A percentile compares a stretch with the other conserved stretches of the same genome.
Evolutionary conservation across 2,888 invertebrate species (phyloP).

Genomic region (Epirrita christyi): DNA sequence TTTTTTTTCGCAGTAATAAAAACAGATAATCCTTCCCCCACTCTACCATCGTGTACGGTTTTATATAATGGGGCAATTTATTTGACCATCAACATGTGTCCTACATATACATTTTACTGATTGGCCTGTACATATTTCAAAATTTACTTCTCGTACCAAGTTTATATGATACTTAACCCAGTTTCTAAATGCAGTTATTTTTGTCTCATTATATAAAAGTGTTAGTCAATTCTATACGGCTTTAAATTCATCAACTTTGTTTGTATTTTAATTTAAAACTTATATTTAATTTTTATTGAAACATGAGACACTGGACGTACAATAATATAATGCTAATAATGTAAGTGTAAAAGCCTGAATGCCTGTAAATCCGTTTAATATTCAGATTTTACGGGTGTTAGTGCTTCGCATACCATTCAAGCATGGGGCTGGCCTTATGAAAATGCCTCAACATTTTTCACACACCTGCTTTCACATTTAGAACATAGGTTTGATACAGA

Average conservation of each 20-base stretch:
- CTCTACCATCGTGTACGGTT: conserved; percentile 58
- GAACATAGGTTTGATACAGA: background rate
- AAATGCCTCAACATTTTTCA: conserved; percentile 18
- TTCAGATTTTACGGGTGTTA: conserved; percentile 5
- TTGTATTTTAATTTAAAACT: no score
- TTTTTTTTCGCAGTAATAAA: conserved; percentile 55
- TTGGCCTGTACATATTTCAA: conserved; percentile 48
- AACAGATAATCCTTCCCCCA: conserved; percentile 49
- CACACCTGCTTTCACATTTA: conserved; percentile 14
- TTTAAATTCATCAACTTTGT: background rate
- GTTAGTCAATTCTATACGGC: background rate
- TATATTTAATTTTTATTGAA: background rate
- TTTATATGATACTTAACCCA: background rate
- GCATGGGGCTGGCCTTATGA: conserved; percentile 29
- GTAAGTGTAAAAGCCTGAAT: conserved; percentile 2
- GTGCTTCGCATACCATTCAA: conserved; percentile 18
- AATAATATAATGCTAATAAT: background rate
- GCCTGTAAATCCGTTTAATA: conserved; percentile 9
- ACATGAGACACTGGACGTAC: background rate
- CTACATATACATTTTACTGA: conserved; percentile 29
- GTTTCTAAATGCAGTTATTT: conserved; percentile 19
- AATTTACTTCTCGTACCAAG: background rate
- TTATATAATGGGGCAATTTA: conserved; percentile 43
- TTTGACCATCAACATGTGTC: background rate
- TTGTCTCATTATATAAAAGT: conserved; percentile 45